phyloP scores from a whole-genome alignment of 2,888 invertebrate genomes.

The Argynnis bischoffii region DNA sequence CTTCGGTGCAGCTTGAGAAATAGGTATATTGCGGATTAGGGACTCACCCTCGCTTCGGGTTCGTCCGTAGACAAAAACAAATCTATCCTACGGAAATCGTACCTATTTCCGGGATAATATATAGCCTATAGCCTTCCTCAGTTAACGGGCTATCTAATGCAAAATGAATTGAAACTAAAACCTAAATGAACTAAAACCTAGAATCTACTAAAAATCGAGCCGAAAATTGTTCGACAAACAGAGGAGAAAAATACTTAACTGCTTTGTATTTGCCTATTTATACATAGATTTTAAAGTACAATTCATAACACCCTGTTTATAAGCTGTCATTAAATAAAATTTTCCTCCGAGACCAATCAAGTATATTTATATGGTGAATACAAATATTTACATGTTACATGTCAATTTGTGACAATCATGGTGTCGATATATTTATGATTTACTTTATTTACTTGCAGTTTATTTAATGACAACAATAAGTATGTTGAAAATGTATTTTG shows the following conservation, averaged over 20 bases:
- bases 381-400: conserved; percentile 19
- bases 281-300: background rate
- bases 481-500: background rate
- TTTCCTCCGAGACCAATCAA: conserved; percentile 21
- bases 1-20: too few relatives aligned
- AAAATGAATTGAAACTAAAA: too few relatives aligned
- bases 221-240: too few relatives aligned
- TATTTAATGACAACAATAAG: background rate
- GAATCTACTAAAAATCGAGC: too few relatives aligned
- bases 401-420: background rate
- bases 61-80: too few relatives aligned
- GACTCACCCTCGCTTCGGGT: too few relatives aligned
- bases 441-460: background rate
- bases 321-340: conserved; percentile 27
- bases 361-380: conserved; percentile 21
- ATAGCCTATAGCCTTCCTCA: too few relatives aligned
- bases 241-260: background rate
- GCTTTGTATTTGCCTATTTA: background rate
- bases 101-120: too few relatives aligned
- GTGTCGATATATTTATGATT: background rate
- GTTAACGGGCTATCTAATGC: too few relatives aligned
- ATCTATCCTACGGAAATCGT: too few relatives aligned
- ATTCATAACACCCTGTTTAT: background rate
- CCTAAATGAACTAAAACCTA: too few relatives aligned
- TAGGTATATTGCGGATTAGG: too few relatives aligned